Conservation (phyloP, 1,140 invertebrate species). For the Chionoecetes opilio region DNA sequence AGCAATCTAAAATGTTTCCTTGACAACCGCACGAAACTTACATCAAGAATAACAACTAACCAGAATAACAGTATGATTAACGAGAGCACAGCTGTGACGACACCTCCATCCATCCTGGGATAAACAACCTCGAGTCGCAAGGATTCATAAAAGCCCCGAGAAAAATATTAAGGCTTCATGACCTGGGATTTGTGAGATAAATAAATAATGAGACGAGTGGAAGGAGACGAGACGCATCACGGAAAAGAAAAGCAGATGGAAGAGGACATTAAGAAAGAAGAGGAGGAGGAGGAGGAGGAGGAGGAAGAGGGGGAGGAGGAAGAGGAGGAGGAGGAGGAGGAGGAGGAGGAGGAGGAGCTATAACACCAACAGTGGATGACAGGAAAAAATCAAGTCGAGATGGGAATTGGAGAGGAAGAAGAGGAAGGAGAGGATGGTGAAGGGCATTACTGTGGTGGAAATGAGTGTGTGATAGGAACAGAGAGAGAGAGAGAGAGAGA, state of each 20-base stretch:
- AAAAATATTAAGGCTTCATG: background rate
- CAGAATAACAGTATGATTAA: background rate
- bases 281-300: background rate
- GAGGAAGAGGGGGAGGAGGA: background rate
- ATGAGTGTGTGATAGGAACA: background rate
- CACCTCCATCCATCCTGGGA: background rate
- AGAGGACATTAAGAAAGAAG: background rate
- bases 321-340: too few relatives aligned
- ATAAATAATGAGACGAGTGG: background rate
- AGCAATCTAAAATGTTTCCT: too few relatives aligned
- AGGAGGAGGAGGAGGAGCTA: background rate
- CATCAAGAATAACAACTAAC: too few relatives aligned
- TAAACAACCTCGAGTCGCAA: background rate
- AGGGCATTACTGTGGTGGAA: slow-evolving; percentile 15
- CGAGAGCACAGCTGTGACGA: background rate
- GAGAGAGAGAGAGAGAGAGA: too few relatives aligned
- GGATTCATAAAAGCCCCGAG: background rate
- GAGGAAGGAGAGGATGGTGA: background rate
- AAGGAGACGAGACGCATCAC: background rate
- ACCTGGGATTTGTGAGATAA: background rate
- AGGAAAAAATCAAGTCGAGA: too few relatives aligned
- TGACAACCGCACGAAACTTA: background rate
- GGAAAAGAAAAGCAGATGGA: background rate
- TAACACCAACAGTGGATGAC: too few relatives aligned
- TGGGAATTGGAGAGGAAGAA: background rate